Base-by-base conservation (phyloP, 1,140 invertebrate species). In the Neomicropteryx cornuta region DNA sequence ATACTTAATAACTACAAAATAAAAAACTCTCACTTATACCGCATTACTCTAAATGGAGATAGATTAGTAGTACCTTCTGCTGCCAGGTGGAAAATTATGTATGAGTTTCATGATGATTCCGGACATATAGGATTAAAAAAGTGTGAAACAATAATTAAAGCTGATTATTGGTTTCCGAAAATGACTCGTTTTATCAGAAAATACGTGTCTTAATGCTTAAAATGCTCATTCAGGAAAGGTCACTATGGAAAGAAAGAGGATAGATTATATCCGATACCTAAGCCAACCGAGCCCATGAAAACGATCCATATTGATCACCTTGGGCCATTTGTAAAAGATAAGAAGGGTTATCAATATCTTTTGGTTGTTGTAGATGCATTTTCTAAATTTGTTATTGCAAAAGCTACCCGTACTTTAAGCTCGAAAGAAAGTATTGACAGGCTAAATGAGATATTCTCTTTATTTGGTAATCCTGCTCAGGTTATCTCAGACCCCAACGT, bases 281-380 rank as follows among this genome's bases (percentile, higher is more conserved):
- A 55, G 24, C 42, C 42, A 28, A 46, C 39, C 3, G 24, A 38
- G 28, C 52, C 48, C 16, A 44, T 49, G 18, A 44, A 56, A 31
- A 56, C 53, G 0, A 34, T 48, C 18, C 54, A 56, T 29, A 2
- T 52, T 0, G 53, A 57, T 24, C 54, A 56, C 36, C 24, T 55
- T 13, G 54, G 52, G 2, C 54, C 51, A 1, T 52, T 56, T 34
- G 34, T 43, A 48, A 29, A 31, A 55, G 50, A 47, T 2, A 41
- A 21, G 22, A 44, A 46, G 30, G 44, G 41, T 24, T 62, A 64
- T 37, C 36, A 43, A n/a, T 50, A 60, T 45, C 36, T 64, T 2
- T 47, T 66, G 3, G 52, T 49, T 0, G 39, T 54, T 8, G 42
- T 56, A 3, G 57, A 63, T 41, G 51, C 46, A 2, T 57, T 63